Evolutionary conservation across 2,888 invertebrate species (phyloP).

Genomic region (Megastigmus dorsalis): DNA sequence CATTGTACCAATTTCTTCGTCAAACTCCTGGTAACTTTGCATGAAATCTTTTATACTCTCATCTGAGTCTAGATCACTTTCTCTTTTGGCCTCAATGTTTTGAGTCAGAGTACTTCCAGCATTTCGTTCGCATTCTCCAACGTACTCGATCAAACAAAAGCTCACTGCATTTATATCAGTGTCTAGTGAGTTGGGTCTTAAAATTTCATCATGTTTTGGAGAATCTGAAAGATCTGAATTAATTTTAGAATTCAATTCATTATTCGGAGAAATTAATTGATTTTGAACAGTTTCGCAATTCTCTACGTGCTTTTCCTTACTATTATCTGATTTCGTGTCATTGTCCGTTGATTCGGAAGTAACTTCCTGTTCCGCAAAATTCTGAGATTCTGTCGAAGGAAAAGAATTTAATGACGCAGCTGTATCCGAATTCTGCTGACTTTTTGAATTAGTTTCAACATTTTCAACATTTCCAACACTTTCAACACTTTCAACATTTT

Average conservation of each 20-base stretch:
- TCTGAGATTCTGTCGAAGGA: constrained; percentile 54
- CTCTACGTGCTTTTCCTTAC: constrained; percentile 59
- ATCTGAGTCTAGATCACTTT: constrained; percentile 28
- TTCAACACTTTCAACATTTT: not conserved
- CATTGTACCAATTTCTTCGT: constrained; percentile 31
- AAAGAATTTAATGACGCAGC: constrained; percentile 38
- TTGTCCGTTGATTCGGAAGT: constrained; percentile 61
- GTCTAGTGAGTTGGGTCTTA: too few relatives aligned
- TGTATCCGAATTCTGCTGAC: constrained; percentile 21
- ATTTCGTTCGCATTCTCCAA: not conserved
- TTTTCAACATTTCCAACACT: not conserved
- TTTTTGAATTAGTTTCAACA: constrained; percentile 15
- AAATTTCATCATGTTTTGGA: not conserved
- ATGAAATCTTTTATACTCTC: constrained; percentile 31
- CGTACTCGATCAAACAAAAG: constrained; percentile 45
- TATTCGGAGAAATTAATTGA: not conserved
- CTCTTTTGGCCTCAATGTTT: not conserved
- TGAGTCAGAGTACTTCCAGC: too few relatives aligned
- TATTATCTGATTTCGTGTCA: constrained; percentile 63
- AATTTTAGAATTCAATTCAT: constrained; percentile 4
- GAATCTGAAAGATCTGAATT: not conserved
- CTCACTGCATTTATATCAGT: constrained; percentile 3
- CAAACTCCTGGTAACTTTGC: constrained; percentile 7
- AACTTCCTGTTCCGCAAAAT: constrained; percentile 57
- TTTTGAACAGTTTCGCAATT: constrained; percentile 10